phyloP scores from a whole-genome alignment of 2,797 vertebrate genomes.

The Sternotherus odoratus region DNA sequence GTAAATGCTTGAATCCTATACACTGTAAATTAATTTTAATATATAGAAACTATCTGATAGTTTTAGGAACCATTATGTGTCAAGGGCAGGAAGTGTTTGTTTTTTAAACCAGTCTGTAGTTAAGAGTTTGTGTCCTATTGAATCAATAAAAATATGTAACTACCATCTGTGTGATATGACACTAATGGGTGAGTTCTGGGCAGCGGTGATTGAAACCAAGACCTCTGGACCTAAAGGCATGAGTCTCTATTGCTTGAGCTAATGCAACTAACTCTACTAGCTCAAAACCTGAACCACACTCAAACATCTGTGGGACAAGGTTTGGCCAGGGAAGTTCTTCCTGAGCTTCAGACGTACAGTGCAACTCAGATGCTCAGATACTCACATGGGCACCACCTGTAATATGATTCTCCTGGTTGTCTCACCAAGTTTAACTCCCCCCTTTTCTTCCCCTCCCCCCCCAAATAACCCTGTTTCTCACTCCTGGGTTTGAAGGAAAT shows the following conservation, averaged over 20 bases:
- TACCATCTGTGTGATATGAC: not conserved
- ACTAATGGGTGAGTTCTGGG: not conserved
- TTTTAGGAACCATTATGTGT: constrained; percentile 36
- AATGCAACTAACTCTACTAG: not conserved
- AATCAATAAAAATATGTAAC: constrained; percentile 49
- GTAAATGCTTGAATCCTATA: constrained; percentile 28
- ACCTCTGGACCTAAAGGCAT: not conserved
- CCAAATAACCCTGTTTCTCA: not conserved
- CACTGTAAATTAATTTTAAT: constrained; percentile 35
- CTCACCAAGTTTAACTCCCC: not conserved
- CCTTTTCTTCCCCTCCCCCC: not conserved
- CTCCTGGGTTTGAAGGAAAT: not conserved
- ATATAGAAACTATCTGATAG: constrained; percentile 54
- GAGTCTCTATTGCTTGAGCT: not conserved
- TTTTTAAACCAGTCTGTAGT: constrained; percentile 30
- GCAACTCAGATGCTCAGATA: no score
- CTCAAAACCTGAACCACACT: not conserved
- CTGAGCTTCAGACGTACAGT: no score
- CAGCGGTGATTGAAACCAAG: constrained; percentile 9
- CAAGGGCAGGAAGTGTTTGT: constrained; percentile 10
- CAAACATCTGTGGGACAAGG: not conserved
- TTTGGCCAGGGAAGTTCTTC: not conserved
- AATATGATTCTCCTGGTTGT: not conserved
- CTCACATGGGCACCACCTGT: not conserved
- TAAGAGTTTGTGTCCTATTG: constrained; percentile 24